A percentile compares a stretch with the other conserved stretches of the same genome.
Evolutionary conservation across 2,797 vertebrate species (phyloP).

Genomic region (Nasua narica): DNA sequence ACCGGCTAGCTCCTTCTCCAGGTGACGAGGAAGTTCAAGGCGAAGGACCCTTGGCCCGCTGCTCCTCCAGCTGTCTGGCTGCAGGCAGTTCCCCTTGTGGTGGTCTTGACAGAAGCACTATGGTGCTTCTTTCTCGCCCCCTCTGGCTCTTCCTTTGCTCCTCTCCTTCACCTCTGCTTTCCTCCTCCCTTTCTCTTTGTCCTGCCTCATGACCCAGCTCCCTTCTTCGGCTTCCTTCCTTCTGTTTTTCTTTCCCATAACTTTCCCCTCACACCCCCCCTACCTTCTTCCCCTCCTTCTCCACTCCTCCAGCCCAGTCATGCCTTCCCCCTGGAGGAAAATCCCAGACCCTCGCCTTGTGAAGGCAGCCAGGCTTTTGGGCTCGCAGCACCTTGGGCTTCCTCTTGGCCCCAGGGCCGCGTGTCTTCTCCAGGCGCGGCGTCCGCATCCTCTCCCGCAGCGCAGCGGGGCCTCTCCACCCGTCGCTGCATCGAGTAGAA

Average conservation of each 20-base stretch:
- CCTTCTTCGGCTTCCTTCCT: background rate
- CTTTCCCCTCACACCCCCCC: background rate
- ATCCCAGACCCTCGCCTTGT: background rate
- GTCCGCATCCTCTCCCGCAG: background rate
- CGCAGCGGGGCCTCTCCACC: background rate
- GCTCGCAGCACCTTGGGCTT: background rate
- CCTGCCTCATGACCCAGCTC: background rate
- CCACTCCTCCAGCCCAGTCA: background rate
- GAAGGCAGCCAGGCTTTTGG: background rate
- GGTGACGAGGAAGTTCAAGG: background rate
- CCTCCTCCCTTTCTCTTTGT: background rate
- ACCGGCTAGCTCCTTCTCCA: no score
- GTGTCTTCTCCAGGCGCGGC: background rate
- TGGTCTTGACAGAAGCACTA: background rate
- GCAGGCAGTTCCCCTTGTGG: background rate
- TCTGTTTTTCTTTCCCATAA: background rate
- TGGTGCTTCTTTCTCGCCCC: background rate
- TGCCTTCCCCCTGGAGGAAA: background rate
- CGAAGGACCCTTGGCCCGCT: background rate
- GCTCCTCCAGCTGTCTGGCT: background rate
- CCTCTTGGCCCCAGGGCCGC: background rate
- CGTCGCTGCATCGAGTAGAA: background rate
- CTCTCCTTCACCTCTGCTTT: background rate
- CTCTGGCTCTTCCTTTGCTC: background rate
- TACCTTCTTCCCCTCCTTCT: background rate